Base-by-base conservation (phyloP, 2,113 vertebrate species). In the Actinemys pallida region DNA sequence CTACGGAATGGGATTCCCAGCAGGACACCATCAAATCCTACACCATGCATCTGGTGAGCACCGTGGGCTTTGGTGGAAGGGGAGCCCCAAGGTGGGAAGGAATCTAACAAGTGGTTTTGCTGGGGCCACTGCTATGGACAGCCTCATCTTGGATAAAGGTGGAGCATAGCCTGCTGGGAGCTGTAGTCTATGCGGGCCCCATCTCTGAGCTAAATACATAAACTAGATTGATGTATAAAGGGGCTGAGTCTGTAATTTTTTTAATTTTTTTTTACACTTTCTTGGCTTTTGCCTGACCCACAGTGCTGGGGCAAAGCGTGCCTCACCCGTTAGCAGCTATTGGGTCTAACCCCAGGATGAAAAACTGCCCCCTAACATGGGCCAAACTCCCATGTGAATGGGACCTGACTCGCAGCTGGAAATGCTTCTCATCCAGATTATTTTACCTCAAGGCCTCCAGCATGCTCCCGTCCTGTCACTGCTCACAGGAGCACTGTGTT, bases 1-100 rank as follows among this genome's bases (percentile, higher is more conserved):
- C 99, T 31, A 99, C 99, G 0, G 99, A 99, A 56, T 99, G 99
- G 99, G 99, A 99, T 79, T 98, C 98, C 94, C 99, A 99, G 98
- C 98, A 96, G 83, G 99, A 99, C 89, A 99, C 99, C 6, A 98
- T 99, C 93, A 99, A 99, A 97, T 99, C 99, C 97, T 99, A 99
- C 98, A 98, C 99, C 0, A 99, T 99, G 99, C 99, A 99, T 39
- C 93, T 99, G 99, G 99, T 99, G 98, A 93, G 96, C 65, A 14
- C 0, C 0, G 39, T 52, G 11, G 27, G 8, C 2, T 3, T 11
- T 29, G 86, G 16, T 1, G 6, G 56, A 84, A 65, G 59, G 6
- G 42, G 54, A 49, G 31, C 65, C 19, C n/a, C 4, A 2, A 20
- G 8, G 35, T 69, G 35, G 35, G 62, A 17, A n/a, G 31, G 14